These are phyloP conservation scores for Megamerina dolium DNA, from an alignment of 2,888 invertebrate genomes.

Conservation along the genomic window DNA sequence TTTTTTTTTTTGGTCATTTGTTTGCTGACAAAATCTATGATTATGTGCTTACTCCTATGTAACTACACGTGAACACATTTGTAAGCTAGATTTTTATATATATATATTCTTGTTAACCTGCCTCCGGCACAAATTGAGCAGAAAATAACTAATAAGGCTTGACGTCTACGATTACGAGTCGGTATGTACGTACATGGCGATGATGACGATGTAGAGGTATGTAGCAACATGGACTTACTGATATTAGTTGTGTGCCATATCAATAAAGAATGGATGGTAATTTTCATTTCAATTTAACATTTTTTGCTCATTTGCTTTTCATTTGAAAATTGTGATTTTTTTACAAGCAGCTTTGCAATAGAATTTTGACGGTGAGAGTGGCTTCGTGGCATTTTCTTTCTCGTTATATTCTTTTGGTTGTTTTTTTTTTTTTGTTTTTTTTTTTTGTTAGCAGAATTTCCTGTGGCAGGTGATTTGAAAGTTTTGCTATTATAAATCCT, in stretches of 20 bases:
- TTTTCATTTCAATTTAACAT: conserved; percentile 15
- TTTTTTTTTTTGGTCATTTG: too few species aligned
- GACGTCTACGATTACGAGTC: conserved; percentile 20
- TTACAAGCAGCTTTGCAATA: too few species aligned
- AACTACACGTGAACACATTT: too few species aligned
- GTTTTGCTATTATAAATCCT: conserved; percentile 12
- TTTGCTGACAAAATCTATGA: too few species aligned
- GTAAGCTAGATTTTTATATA: too few species aligned
- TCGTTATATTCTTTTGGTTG: not conserved
- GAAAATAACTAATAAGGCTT: conserved; percentile 45
- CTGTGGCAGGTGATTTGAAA: conserved; percentile 9
- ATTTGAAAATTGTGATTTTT: conserved; percentile 17
- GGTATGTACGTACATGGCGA: not conserved
- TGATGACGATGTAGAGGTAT: too few species aligned
- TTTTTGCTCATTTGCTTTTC: conserved; percentile 13
- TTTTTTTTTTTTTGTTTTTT: conserved; percentile 7
- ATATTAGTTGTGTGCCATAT: not conserved
- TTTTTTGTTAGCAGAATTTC: not conserved
- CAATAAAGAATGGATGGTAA: conserved; percentile 15
- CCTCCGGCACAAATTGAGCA: conserved; percentile 42
- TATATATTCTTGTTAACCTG: conserved; percentile 42
- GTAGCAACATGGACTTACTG: not conserved
- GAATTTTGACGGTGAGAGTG: conserved; percentile 2
- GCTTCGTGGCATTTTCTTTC: not conserved
- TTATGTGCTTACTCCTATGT: too few species aligned